These are phyloP conservation scores for Tenualosa ilisha DNA, from an alignment of 2,797 vertebrate genomes.

Conservation along the genomic window DNA sequence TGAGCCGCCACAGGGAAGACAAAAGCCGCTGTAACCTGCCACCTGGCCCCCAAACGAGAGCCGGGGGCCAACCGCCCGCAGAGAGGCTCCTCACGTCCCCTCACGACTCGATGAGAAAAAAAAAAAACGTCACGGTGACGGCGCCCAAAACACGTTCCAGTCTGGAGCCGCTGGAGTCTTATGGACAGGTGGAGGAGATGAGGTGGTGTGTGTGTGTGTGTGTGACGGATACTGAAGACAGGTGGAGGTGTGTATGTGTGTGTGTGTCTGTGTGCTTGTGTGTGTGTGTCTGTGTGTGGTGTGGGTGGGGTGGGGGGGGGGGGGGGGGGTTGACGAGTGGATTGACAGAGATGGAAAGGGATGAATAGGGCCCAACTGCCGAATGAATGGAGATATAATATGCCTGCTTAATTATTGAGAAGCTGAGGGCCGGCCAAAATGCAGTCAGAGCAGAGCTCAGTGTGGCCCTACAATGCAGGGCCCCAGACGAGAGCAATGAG, in stretches of 20 bases:
- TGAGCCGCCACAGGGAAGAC: not conserved
- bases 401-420: conserved; percentile 46
- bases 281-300: too few species aligned
- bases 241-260: not conserved
- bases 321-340: not conserved
- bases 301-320: not conserved
- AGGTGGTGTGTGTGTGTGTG: not conserved
- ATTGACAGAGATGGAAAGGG: not conserved
- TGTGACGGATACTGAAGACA: not conserved
- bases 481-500: conserved; percentile 35
- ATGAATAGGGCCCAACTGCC: not conserved
- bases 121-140: not conserved
- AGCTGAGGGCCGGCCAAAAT: conserved; percentile 29
- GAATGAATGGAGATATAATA: conserved; percentile 40
- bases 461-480: conserved; percentile 28
- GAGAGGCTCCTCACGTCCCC: not conserved
- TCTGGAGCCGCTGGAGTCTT: not conserved
- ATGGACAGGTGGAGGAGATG: not conserved
- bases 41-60: not conserved
- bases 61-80: not conserved
- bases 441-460: conserved; percentile 34
- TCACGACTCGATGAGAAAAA: not conserved
- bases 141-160: not conserved
- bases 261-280: not conserved
- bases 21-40: conserved; percentile 10